A percentile compares a stretch with the other conserved stretches of the same genome.
These are phyloP conservation scores for Papilio protenor DNA, from an alignment of 2,888 invertebrate genomes.

Conservation along the genomic window DNA sequence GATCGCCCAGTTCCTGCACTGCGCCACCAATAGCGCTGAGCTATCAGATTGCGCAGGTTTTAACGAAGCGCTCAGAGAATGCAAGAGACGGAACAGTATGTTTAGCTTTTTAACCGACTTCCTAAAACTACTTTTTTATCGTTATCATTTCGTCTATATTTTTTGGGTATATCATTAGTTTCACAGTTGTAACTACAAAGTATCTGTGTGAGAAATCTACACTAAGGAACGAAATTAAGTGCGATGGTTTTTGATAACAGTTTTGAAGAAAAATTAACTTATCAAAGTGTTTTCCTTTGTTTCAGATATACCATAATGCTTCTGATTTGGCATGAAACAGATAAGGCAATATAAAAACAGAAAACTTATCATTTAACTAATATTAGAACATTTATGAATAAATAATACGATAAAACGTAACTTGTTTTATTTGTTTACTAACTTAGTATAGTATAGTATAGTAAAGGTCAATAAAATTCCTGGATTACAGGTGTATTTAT, in stretches of 20 bases:
- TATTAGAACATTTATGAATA: neutral
- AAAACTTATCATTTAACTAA: neutral
- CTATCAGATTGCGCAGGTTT: slow-evolving; percentile 96
- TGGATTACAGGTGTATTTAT: slow-evolving; percentile 79
- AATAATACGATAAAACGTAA: neutral
- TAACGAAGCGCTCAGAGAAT: slow-evolving; percentile 97
- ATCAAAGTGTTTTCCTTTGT: slow-evolving; percentile 42
- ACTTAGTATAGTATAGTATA: neutral
- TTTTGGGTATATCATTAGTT: too few species aligned
- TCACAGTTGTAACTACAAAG: too few species aligned
- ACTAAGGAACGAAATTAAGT: too few species aligned
- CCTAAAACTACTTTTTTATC: too few species aligned
- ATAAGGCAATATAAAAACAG: neutral
- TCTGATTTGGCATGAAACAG: slow-evolving; percentile 13
- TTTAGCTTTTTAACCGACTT: slow-evolving; percentile 37
- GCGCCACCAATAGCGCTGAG: slow-evolving; percentile 93
- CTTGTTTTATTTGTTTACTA: neutral
- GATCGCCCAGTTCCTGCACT: slow-evolving; percentile 96
- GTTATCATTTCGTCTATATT: too few species aligned
- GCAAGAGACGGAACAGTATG: slow-evolving; percentile 91
- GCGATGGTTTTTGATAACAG: too few species aligned
- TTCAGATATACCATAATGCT: slow-evolving; percentile 53
- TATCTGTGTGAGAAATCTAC: too few species aligned
- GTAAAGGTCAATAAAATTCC: slow-evolving; percentile 61
- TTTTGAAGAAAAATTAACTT: too few species aligned